A percentile compares a stretch with the other conserved stretches of the same genome.
Evolutionary conservation across 2,797 vertebrate species (phyloP).

Genomic region (Artibeus jamaicensis): DNA sequence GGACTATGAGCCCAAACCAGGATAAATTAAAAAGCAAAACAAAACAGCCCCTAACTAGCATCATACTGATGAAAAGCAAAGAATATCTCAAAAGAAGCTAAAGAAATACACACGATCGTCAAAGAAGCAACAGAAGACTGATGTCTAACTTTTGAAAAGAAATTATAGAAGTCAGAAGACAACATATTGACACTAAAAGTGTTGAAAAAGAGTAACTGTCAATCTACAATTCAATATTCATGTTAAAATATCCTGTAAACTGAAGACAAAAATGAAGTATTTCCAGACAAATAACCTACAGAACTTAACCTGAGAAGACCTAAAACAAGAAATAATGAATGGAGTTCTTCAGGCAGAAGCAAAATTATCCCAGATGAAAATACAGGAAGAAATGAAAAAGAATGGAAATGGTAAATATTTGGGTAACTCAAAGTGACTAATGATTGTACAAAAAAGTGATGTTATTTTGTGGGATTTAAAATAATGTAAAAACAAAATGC

Average conservation of each 20-base stretch:
- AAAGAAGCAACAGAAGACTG: not conserved
- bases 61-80: not conserved
- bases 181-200: not conserved
- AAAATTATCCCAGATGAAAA: not conserved
- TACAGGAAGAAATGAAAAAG: not conserved
- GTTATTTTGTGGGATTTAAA: not conserved
- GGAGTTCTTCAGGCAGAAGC: not conserved
- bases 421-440: not conserved
- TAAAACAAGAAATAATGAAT: not conserved
- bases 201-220: not conserved
- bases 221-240: not conserved
- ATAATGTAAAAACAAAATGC: not conserved
- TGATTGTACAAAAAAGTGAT: not conserved
- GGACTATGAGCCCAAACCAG: not conserved
- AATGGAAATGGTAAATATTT: not conserved
- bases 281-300: not conserved
- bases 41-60: not conserved
- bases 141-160: not conserved
- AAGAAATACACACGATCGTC: not conserved
- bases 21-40: not conserved
- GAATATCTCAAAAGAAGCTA: not conserved
- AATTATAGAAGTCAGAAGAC: not conserved
- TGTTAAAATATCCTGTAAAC: slow-evolving; percentile 1
- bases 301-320: not conserved
- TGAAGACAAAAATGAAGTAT: not conserved